Base-by-base conservation (phyloP, 2,113 vertebrate species). In the Equus przewalskii region DNA sequence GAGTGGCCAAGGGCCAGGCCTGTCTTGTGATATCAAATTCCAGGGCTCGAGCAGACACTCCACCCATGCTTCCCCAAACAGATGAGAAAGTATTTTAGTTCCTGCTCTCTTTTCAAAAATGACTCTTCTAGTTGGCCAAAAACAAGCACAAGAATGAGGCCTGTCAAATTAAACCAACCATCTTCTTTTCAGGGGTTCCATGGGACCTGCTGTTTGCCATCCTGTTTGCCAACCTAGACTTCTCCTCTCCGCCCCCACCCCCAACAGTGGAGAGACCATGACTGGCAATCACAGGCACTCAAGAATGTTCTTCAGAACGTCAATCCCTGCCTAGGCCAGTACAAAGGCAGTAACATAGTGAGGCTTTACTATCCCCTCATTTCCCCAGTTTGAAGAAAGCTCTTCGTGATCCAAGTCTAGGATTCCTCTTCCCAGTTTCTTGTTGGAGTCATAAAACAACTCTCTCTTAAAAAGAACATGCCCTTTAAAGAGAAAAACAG, bases 351-450 rank as follows among this genome's bases (percentile, higher is more conserved):
- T 16, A 49, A 76, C 64, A 36, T 0, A 30, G 21, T 19, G 16
- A 84, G 90, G 28, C 7, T 44, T 46, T 76, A 15, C 41, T 26
- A 54, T 62, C 41, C 28, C 65, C n/a, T 81, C 30, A 46, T 58
- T 24, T 93, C 28, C 72, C 30, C 67, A 33, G 51, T 16, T 33
- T 69, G 49, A 46, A 44, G 72, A 94, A 87, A 92, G 56, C 28
- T 89, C 26, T 80, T 85, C 44, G 24, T 14, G 13, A 91, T 51
- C 30, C 51, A 76, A 8, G 44, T 49, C 81, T 88, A 30, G 82
- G 72, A 89, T 75, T 96, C 79, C 51, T 96, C 79, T 95, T 87
- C 62, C 69, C 62, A 75, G 41, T 60, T 84, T 82, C 89, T 81
- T 73, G 10, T 78, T 54, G 14, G 18, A 44, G 8, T 75, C 28